Evolutionary conservation across 2,888 invertebrate genomes (phyloP), one percentile per base, ranked within the genome.

Genomic region (Julus scandinavius): DNA sequence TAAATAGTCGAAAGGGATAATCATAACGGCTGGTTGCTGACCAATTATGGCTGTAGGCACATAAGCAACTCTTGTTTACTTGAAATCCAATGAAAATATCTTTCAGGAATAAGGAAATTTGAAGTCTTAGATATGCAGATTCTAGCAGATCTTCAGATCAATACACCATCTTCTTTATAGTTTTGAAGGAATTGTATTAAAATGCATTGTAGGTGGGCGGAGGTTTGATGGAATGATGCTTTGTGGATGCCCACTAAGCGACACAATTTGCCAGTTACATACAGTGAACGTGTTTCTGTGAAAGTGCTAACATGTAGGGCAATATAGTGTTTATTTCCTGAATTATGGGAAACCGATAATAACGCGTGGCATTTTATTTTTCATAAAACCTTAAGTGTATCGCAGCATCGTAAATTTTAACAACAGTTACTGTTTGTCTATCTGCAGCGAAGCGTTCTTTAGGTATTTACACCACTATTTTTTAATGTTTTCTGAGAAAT

Each of bases 301-400:
- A 63, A 63, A 63, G 63, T 63, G 63, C n/a, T 63, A 20, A 63
- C 20, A 20, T 6, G 20, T 6, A 17, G 63, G 63, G 20, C 20
- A 63, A 20, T 63, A 63, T 63, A 7, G 63, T 63, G 63, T 63
- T 63, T 63, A 63, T 63, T 63, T 63, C 20, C 63, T 63, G 20
- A 20, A 63, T 63, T 63, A 63, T 63, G 63, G 63, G 63, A 63
- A 63, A 63, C 63, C 63, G 63, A 63, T 63, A 63, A 63, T 63
- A 63, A 20, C 63, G 63, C 63, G 20, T 20, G 63, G 63, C 63
- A 20, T 63, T 63, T 63, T 63, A 63, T 63, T 63, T 63, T 63
- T 63, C 63, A 63, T 63, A 63, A 63, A 63, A 63, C 20, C 63
- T 63, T 63, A 63, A 63, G 63, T 6, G 63, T 63, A 63, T 63